phyloP scores from a whole-genome alignment of 1,140 invertebrate species.

The Scaptomyza montana region DNA sequence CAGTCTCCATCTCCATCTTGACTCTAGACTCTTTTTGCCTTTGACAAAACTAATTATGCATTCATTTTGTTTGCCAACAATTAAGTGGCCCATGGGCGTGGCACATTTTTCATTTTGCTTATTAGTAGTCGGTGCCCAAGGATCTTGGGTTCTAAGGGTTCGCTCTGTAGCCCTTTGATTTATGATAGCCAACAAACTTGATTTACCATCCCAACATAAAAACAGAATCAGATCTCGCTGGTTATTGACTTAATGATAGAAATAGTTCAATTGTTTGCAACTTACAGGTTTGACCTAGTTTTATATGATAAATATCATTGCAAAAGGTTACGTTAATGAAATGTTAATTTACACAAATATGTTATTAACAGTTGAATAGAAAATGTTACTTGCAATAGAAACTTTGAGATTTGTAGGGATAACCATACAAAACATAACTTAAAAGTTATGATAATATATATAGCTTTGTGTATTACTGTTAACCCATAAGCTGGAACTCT shows the following conservation, averaged over 20 bases:
- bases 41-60: constrained; percentile 77
- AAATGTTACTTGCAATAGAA: too few species aligned
- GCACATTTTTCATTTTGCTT: constrained; percentile 78
- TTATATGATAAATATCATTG: background rate
- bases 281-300: constrained; percentile 20
- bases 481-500: background rate
- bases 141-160: constrained; percentile 22
- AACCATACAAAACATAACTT: too few species aligned
- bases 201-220: constrained; percentile 12
- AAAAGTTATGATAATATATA: too few species aligned
- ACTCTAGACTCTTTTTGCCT: constrained; percentile 23
- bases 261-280: background rate
- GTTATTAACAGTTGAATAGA: too few species aligned
- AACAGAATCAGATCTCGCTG: background rate
- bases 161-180: constrained; percentile 51
- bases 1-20: background rate
- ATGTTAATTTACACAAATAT: background rate
- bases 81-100: constrained; percentile 74
- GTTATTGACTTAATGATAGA: background rate
- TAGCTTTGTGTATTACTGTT: background rate
- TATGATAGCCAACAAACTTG: constrained; percentile 44
- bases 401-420: too few species aligned
- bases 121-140: constrained; percentile 61
- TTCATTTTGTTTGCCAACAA: constrained; percentile 82
- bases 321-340: too few species aligned